Percentiles rank a stretch among this genome's conserved stretches.
Conservation (phyloP, 2,888 invertebrate species). For the Drosophila neoperkinsi region DNA sequence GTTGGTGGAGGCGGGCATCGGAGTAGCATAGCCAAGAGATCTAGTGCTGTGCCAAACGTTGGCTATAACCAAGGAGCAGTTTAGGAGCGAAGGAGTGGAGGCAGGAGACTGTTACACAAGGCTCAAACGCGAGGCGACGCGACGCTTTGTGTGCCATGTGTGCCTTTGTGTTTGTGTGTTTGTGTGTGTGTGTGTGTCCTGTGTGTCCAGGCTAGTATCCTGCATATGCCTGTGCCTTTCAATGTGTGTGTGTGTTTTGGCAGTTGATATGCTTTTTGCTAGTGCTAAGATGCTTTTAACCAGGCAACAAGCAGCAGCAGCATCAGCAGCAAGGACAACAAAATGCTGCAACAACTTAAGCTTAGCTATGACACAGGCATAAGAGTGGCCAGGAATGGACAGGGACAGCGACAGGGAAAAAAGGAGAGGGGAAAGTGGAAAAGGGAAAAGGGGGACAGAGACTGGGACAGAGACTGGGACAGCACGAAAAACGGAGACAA, state of each 20-base stretch:
- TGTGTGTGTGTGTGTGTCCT: constrained; percentile 14
- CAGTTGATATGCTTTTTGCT: constrained; percentile 54
- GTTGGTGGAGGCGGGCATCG: constrained; percentile 2
- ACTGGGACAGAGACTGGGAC: neutral
- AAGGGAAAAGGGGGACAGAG: neutral
- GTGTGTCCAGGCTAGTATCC: constrained; percentile 16
- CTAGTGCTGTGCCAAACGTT: neutral
- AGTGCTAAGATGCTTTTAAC: constrained; percentile 66
- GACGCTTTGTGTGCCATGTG: constrained; percentile 7
- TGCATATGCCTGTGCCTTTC: constrained; percentile 5
- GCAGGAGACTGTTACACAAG: neutral
- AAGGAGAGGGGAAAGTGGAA: neutral
- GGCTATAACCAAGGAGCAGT: constrained; percentile 1
- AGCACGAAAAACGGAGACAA: constrained; percentile 71
- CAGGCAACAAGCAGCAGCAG: constrained; percentile 33
- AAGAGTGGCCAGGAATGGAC: constrained; percentile 34
- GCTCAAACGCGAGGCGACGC: neutral
- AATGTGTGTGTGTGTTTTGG: constrained; percentile 22
- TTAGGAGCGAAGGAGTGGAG: neutral
- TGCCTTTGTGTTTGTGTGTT: neutral
- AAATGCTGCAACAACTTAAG: constrained; percentile 73
- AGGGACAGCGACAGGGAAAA: neutral
- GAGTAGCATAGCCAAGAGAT: constrained; percentile 1
- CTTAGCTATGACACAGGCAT: constrained; percentile 66
- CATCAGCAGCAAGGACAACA: constrained; percentile 29